phyloP scores from a whole-genome alignment of 2,888 invertebrate genomes.

The Stenolophus ochropezus region DNA sequence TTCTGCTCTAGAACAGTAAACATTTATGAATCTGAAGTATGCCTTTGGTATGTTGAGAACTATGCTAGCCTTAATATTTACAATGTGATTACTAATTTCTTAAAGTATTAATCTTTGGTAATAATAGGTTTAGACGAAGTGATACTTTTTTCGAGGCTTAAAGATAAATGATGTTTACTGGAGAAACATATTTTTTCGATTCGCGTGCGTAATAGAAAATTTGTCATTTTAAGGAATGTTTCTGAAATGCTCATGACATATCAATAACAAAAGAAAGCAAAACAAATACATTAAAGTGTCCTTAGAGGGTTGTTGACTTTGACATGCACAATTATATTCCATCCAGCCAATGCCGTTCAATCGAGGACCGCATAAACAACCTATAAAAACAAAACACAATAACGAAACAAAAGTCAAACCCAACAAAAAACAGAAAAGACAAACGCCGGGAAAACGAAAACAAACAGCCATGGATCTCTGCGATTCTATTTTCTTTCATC shows the following conservation, averaged over 20 bases:
- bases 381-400: conserved; percentile 41
- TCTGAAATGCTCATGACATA: no score
- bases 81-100: no score
- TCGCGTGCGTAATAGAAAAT: no score
- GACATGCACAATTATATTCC: not conserved
- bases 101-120: not conserved
- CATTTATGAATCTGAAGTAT: no score
- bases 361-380: conserved; percentile 27
- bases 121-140: no score
- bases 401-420: conserved; percentile 39
- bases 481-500: conserved; percentile 36
- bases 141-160: no score
- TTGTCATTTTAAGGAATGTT: no score
- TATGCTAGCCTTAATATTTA: no score
- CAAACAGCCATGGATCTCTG: conserved; percentile 10
- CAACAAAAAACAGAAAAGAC: conserved; percentile 16
- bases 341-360: not conserved
- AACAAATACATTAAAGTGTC: conserved; percentile 1
- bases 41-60: no score
- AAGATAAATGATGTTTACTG: no score
- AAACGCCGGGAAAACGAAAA: conserved; percentile 23
- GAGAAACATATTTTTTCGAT: no score
- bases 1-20: no score
- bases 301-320: conserved; percentile 3
- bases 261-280: not conserved